phyloP scores from a whole-genome alignment of 2,113 vertebrate genomes.

The Lophius piscatorius region DNA sequence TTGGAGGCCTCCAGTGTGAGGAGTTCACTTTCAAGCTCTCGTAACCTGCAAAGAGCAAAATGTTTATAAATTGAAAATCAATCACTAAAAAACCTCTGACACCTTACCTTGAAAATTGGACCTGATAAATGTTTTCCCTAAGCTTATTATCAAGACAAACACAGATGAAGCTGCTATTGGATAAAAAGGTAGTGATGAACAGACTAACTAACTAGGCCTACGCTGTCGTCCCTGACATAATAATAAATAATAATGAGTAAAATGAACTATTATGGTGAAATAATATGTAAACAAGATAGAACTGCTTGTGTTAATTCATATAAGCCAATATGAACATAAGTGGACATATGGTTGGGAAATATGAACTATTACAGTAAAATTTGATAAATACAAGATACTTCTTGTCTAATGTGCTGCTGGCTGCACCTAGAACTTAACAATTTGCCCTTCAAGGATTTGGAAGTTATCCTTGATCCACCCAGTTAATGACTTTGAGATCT shows the following conservation, averaged over 20 bases:
- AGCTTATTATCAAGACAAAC: too few species aligned
- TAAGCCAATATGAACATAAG: too few species aligned
- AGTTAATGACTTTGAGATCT: too few species aligned
- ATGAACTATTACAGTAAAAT: too few species aligned
- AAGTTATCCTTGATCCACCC: neutral
- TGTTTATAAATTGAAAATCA: neutral
- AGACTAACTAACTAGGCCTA: too few species aligned
- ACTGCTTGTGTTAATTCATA: neutral
- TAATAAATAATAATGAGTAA: neutral
- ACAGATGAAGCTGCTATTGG: too few species aligned
- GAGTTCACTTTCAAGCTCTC: slow-evolving; percentile 90
- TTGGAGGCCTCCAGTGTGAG: slow-evolving; percentile 85
- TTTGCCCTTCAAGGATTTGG: too few species aligned
- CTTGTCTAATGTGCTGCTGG: too few species aligned
- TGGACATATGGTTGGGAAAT: too few species aligned
- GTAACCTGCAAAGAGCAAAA: slow-evolving; percentile 79
- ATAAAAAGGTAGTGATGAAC: too few species aligned
- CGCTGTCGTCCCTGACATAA: too few species aligned
- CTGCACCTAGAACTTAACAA: too few species aligned
- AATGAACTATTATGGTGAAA: neutral
- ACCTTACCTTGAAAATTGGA: neutral
- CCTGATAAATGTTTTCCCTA: neutral
- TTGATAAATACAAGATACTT: neutral
- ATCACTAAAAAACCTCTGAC: neutral
- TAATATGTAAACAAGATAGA: neutral